phyloP scores from a whole-genome alignment of 23 tunicate species.

The Botrylloides violaceus region DNA sequence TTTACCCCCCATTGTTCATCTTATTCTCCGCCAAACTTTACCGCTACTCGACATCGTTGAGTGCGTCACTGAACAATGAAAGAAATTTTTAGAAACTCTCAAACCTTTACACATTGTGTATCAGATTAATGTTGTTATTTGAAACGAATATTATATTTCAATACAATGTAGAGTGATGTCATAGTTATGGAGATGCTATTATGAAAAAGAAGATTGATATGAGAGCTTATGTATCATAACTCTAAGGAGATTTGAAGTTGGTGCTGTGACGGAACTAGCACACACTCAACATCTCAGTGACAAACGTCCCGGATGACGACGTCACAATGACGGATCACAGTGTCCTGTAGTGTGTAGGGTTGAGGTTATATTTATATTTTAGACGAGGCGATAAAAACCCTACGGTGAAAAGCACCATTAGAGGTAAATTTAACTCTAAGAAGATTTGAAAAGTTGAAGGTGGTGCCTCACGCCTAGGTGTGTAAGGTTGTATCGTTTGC shows the following conservation, averaged over 20 bases:
- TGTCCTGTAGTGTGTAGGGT: not conserved
- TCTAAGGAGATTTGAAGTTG: no score
- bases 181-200: no score
- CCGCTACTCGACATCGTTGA: not conserved
- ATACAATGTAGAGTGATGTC: no score
- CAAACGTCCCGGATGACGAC: no score
- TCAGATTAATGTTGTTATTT: slow-evolving; percentile 1
- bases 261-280: no score
- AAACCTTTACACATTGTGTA: not conserved
- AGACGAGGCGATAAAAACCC: not conserved
- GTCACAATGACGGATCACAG: no score
- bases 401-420: not conserved
- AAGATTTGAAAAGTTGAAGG: no score
- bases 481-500: no score
- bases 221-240: no score
- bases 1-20: not conserved
- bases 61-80: not conserved
- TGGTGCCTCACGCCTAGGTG: no score
- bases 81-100: not conserved
- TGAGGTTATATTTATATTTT: not conserved
- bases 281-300: no score
- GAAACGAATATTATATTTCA: not conserved
- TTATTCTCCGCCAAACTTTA: not conserved
- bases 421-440: not conserved
- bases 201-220: no score